These are phyloP conservation scores for Tonatia bakeri DNA, from an alignment of 2,113 vertebrate species.

Conservation along the genomic window DNA sequence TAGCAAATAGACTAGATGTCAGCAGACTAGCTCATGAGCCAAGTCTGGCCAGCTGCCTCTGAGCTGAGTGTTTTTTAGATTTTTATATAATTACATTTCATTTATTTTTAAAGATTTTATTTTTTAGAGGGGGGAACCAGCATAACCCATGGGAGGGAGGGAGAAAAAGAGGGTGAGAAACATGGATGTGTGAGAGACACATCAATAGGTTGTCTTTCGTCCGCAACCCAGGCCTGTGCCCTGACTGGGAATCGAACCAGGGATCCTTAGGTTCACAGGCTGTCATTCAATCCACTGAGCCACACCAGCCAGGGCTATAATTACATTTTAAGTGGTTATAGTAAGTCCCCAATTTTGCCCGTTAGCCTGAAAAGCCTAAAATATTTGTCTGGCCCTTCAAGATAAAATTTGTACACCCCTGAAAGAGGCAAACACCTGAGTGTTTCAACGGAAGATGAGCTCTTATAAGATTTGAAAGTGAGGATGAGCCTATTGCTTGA, in stretches of 20 bases:
- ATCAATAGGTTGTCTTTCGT: too few species aligned
- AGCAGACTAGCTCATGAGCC: not conserved
- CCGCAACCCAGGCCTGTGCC: too few species aligned
- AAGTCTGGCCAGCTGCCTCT: not conserved
- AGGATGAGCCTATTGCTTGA: not conserved
- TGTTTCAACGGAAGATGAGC: not conserved
- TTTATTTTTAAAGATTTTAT: too few species aligned
- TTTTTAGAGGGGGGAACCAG: too few species aligned
- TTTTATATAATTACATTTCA: not conserved
- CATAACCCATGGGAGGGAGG: too few species aligned
- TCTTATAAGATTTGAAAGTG: not conserved
- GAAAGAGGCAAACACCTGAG: not conserved
- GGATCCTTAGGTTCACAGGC: too few species aligned
- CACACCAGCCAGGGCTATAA: not conserved
- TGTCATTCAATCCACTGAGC: too few species aligned
- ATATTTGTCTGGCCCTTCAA: not conserved
- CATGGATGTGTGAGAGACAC: too few species aligned
- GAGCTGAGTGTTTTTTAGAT: not conserved
- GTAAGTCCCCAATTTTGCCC: not conserved
- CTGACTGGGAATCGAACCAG: too few species aligned
- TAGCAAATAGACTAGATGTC: not conserved
- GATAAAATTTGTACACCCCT: not conserved
- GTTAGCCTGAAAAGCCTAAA: not conserved
- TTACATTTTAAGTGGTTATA: not conserved
- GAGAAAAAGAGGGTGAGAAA: too few species aligned